A percentile compares a stretch with the other conserved stretches of the same genome.
These are phyloP conservation scores for Canis aureus DNA, from an alignment of 2,113 vertebrate genomes.

Conservation along the genomic window DNA sequence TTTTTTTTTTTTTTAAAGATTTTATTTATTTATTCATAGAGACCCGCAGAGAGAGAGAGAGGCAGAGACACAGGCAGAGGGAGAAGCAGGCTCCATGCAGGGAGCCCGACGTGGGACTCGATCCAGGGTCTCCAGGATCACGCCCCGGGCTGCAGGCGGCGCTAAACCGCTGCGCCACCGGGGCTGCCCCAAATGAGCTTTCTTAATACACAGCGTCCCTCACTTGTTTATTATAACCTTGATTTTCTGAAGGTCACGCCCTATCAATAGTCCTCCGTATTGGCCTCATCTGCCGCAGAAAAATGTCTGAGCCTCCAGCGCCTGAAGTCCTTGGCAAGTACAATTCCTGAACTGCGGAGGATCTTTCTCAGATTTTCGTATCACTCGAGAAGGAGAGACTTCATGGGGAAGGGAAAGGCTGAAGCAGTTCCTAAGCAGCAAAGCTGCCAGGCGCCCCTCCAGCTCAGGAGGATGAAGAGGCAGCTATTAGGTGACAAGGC, in stretches of 20 bases:
- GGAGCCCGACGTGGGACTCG: too few species aligned
- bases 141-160: too few species aligned
- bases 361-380: not conserved
- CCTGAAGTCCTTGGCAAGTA: not conserved
- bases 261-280: not conserved
- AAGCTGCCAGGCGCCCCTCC: not conserved
- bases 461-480: not conserved
- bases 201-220: not conserved
- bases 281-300: not conserved
- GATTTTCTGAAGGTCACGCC: not conserved
- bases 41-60: too few species aligned
- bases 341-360: not conserved
- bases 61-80: too few species aligned
- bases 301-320: not conserved
- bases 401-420: not conserved
- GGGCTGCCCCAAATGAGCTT: not conserved
- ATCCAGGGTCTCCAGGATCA: too few species aligned
- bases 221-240: not conserved
- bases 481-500: rapidly evolving
- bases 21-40: too few species aligned
- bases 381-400: not conserved
- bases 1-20: too few species aligned
- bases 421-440: not conserved
- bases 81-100: too few species aligned
- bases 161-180: too few species aligned